Evolutionary conservation across 2,113 vertebrate genomes (phyloP).

Genomic region (Coptodon bakossiorum): DNA sequence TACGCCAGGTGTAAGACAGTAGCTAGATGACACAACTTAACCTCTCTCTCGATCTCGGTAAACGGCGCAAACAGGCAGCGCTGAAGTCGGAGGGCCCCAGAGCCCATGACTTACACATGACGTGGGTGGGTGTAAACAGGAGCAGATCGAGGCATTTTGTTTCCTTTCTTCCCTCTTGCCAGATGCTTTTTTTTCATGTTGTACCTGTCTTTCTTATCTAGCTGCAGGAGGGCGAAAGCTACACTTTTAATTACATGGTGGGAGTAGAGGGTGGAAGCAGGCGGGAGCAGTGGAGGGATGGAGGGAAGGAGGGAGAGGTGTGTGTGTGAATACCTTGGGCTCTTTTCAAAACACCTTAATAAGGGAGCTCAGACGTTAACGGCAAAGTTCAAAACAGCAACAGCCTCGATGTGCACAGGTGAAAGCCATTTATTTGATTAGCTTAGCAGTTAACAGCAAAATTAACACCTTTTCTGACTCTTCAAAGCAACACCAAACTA

Average conservation of each 20-base stretch:
- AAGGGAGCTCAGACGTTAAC: slow-evolving; percentile 38
- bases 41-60: slow-evolving; percentile 47
- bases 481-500: background rate
- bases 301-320: background rate
- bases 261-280: slow-evolving; percentile 34
- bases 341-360: slow-evolving; percentile 63
- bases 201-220: slow-evolving; percentile 66
- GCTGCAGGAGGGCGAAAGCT: slow-evolving; percentile 53
- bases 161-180: background rate
- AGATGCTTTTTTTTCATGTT: slow-evolving; percentile 5
- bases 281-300: background rate
- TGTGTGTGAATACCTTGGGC: slow-evolving; percentile 41
- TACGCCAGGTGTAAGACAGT: slow-evolving; percentile 53
- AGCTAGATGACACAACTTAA: slow-evolving; percentile 61
- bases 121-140: slow-evolving; percentile 62
- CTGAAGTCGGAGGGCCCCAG: slow-evolving; percentile 31
- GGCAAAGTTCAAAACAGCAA: slow-evolving; percentile 34
- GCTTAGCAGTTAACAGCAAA: background rate
- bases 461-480: background rate
- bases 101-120: slow-evolving; percentile 64
- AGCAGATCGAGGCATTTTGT: slow-evolving; percentile 44
- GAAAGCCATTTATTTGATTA: background rate
- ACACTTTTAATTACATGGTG: slow-evolving; percentile 68
- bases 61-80: slow-evolving; percentile 48
- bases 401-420: background rate